These are phyloP conservation scores for Coendou prehensilis DNA, from an alignment of 2,797 vertebrate species.

Conservation along the genomic window DNA sequence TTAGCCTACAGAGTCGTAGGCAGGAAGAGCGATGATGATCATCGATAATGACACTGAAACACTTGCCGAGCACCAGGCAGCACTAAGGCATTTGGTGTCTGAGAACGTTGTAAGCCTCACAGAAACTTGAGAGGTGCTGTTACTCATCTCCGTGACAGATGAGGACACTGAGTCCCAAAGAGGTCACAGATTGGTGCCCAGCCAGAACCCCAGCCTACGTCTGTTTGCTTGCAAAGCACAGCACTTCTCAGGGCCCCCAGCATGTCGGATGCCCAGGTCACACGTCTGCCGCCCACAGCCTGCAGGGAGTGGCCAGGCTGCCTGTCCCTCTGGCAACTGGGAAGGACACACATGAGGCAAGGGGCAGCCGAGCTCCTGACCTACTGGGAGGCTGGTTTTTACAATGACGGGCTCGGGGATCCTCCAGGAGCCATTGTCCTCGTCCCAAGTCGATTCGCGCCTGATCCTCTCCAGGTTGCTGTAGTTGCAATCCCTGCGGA, in stretches of 20 bases:
- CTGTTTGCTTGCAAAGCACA: background rate
- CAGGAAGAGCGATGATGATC: background rate
- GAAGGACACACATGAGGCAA: too few relatives aligned
- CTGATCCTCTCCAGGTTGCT: constrained; percentile 93
- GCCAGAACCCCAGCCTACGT: background rate
- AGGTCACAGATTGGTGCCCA: background rate
- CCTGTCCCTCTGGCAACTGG: background rate
- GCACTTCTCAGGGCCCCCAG: background rate
- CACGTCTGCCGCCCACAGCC: background rate
- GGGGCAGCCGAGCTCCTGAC: constrained; percentile 84
- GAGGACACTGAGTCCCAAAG: background rate
- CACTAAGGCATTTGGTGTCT: background rate
- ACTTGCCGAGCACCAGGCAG: background rate
- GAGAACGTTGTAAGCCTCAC: background rate
- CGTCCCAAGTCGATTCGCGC: constrained; percentile 92
- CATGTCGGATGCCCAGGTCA: background rate
- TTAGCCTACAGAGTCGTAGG: background rate
- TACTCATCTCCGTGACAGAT: background rate
- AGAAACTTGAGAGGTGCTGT: background rate
- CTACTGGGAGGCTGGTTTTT: constrained; percentile 93
- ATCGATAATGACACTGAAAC: background rate
- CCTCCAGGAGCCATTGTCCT: constrained; percentile 93
- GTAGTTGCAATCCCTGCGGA: constrained; percentile 94
- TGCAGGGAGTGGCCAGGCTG: background rate
- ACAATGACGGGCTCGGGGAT: constrained; percentile 92